Base-by-base conservation (phyloP, 2,113 vertebrate genomes). In the Noctilio leporinus region DNA sequence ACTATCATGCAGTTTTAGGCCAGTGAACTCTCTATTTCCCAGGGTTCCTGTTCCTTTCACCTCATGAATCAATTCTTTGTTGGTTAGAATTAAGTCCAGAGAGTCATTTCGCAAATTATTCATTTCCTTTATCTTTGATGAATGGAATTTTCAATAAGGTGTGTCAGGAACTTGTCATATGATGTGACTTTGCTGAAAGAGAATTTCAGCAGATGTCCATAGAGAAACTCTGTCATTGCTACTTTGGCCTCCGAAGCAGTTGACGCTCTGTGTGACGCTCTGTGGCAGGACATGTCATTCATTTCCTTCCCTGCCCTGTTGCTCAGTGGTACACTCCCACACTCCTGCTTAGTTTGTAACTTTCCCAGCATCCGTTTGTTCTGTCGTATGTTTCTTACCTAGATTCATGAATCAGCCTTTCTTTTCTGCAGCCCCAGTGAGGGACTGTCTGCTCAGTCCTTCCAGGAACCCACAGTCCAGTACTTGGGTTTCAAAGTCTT, bases 11-110 rank as follows among this genome's bases (percentile, higher is more conserved):
- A 47, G 57, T 62, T 92, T 87, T 81, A 85, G 73, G 40, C 78
- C 81, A 33, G 20, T 28, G 43, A 69, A 62, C 40, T 87, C 7
- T 85, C 94, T 95, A 85, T 81, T 92, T 62, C 49, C 55, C 47
- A 94, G 47, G 38, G 33, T 77, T 95, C 51, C 24, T 95, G 10
- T 91, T 96, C 86, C 45, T 95, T 28, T 90, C 88, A 81, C 94
- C 76, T 96, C 96, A 94, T 96, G 86, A 96, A 96, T 97, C 95
- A 95, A 40, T 90, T 90, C 72, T 96, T 87, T 94, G 72, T 78
- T 73, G 45, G 62, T 78, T 94, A 91, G 83, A 91, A 93, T 90
- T 96, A 84, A 72, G 67, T 78, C 72, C 81, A 88, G 55, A 95
- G 73, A 89, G 82, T 70, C 85, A 30, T 93, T 97, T 96, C 77